Evolutionary conservation across 2,888 invertebrate species (phyloP), one percentile per base, ranked within the genome.

Genomic region (Hoplodrina ambigua): DNA sequence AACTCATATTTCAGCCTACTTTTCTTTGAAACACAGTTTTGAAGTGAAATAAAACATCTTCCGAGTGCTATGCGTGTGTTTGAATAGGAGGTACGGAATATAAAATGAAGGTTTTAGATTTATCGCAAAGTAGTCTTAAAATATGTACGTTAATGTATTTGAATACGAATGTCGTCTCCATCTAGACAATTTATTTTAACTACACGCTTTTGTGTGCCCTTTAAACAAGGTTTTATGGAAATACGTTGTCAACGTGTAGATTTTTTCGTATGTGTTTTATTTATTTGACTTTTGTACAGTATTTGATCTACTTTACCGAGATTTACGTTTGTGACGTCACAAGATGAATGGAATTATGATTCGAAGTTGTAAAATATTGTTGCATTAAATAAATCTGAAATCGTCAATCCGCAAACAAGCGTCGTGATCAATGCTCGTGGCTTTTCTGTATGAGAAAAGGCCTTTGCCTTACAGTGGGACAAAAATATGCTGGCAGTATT

Each of bases 61-160:
- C 52, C 62, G 67, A 77, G 50, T 69, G 67, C 58, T 67, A 70
- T 55, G 58, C 75, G 74, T 73, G 77, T 80, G 49, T 67, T 82
- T 67, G 64, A 72, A 75, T 74, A 64, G 68, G 37, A 75, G 55
- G 44, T 55, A 58, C 46, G 52, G 71, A 75, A 77, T 82, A 82
- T 70, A 72, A 78, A 82, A 83, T 61, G 72, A 69, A 72, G 50
- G 66, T 54, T 75, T 75, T 72, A 68, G 70, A 80, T 59, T 80
- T 84, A 81, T 75, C 66, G 69, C 75, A 62, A 75, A 84, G 75
- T 58, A 71, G 68, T 73, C 83, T 75, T 83, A 67, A 82, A 82
- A 78, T 78, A 80, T 72, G 72, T 63, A 78, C 66, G 73, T 67
- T 82, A 72, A 82, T 77, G 70, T 74, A 72, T 76, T 82, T 63